These are phyloP conservation scores for Oeneis ivallda DNA, from an alignment of 2,888 invertebrate genomes.

Conservation along the genomic window DNA sequence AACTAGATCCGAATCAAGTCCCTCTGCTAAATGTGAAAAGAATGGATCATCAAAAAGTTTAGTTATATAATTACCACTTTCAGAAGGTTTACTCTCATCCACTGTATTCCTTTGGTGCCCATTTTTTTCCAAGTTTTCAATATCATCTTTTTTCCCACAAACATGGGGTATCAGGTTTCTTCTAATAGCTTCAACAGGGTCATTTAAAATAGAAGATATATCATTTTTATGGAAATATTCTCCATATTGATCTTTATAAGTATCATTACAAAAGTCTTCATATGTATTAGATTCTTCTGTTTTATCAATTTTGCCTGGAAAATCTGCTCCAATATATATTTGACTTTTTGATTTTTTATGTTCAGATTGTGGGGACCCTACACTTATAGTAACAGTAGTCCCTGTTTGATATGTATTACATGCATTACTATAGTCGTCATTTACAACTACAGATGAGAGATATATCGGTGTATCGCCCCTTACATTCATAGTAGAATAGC, in stretches of 20 bases:
- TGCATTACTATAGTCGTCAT: constrained; percentile 76
- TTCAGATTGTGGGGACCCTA: constrained; percentile 76
- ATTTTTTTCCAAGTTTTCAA: constrained; percentile 36
- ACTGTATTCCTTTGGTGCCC: constrained; percentile 29
- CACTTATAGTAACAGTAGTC: constrained; percentile 84
- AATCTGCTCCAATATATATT: constrained; percentile 73
- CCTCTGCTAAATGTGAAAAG: constrained; percentile 83
- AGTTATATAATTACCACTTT: constrained; percentile 76
- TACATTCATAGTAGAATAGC: constrained; percentile 88
- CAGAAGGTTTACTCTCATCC: constrained; percentile 48
- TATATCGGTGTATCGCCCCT: constrained; percentile 86
- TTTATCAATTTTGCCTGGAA: constrained; percentile 55
- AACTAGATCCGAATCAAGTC: constrained; percentile 82
- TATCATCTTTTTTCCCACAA: constrained; percentile 83
- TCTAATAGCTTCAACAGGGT: constrained; percentile 89
- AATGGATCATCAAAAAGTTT: constrained; percentile 85
- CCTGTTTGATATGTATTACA: constrained; percentile 77
- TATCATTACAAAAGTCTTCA: constrained; percentile 69
- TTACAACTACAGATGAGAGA: constrained; percentile 87
- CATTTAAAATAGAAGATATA: constrained; percentile 82
- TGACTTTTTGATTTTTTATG: constrained; percentile 75
- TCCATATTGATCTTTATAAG: constrained; percentile 44
- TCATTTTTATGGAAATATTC: constrained; percentile 53
- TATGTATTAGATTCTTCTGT: constrained; percentile 62
- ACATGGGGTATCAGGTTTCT: constrained; percentile 89